Conservation (phyloP, 2,888 invertebrate species). For the Sussaba pulchella region DNA sequence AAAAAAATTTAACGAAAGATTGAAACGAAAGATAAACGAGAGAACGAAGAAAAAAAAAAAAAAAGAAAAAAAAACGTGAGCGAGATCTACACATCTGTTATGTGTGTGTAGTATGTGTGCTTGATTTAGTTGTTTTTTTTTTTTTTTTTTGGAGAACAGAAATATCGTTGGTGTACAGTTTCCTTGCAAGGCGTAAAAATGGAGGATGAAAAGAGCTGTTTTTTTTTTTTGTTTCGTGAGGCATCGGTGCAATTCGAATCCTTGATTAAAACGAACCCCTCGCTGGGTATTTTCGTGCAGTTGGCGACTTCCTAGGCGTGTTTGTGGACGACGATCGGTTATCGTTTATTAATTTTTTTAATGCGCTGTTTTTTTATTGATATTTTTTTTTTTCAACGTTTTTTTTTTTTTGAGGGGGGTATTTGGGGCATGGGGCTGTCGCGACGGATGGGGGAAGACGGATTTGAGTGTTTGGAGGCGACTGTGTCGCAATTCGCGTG, state of each 20-base stretch:
- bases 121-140: conserved; percentile 66
- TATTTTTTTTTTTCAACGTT: conserved; percentile 50
- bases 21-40: not conserved
- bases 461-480: no score
- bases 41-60: no score
- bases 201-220: conserved; percentile 30
- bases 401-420: not conserved
- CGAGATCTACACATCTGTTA: no score
- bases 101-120: conserved; percentile 54
- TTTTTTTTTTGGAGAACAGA: conserved; percentile 26
- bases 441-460: no score
- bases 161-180: conserved; percentile 76
- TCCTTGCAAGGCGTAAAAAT: conserved; percentile 77
- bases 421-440: conserved; percentile 41
- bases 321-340: conserved; percentile 76
- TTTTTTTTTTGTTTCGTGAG: conserved; percentile 72
- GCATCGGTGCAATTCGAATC: conserved; percentile 81
- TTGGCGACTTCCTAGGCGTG: conserved; percentile 71
- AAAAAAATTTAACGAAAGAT: not conserved
- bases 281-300: conserved; percentile 55
- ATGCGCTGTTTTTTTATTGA: conserved; percentile 64
- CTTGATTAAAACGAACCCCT: conserved; percentile 63
- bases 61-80: no score
- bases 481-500: no score
- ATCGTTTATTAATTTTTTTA: conserved; percentile 48